Conservation (phyloP, 2,888 invertebrate species). For the Selenia dentaria region DNA sequence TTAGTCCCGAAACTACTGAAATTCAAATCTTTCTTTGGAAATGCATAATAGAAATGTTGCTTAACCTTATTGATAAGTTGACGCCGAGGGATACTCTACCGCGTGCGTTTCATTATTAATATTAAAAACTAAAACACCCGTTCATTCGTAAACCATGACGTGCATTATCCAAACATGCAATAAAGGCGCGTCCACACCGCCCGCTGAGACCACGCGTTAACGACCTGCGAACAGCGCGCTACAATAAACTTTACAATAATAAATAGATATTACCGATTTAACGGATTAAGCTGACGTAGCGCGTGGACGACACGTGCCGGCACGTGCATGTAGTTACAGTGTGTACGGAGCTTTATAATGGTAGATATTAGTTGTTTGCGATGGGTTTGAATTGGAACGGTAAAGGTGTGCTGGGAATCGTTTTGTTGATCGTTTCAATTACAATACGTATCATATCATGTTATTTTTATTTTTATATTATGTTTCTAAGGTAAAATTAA, state of each 20-base stretch:
- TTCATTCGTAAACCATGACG: constrained; percentile 17
- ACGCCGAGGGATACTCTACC: no score
- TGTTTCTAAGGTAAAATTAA: no score
- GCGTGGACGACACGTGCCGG: constrained; percentile 38
- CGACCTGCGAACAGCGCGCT: constrained; percentile 57
- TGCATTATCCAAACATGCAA: constrained; percentile 37
- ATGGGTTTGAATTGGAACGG: constrained; percentile 20
- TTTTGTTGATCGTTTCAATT: no score
- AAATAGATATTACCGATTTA: constrained; percentile 72
- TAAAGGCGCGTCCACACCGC: constrained; percentile 56
- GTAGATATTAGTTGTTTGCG: constrained; percentile 32
- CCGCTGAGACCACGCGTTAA: constrained; percentile 49
- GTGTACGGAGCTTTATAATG: constrained; percentile 42
- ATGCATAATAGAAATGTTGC: no score
- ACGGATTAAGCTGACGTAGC: constrained; percentile 55
- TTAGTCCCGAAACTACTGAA: no score
- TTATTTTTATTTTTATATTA: no score
- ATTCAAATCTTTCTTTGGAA: no score
- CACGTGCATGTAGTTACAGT: constrained; percentile 21
- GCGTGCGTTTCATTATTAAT: no score
- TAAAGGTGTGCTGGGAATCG: constrained; percentile 25
- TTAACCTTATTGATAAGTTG: no score
- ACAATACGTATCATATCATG: no score
- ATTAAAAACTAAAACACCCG: constrained; percentile 3
- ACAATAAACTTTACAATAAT: constrained; percentile 46